Percentiles rank a stretch among this genome's conserved stretches.
phyloP scores from a whole-genome alignment of 2,797 vertebrate species.

The Paramormyrops hopkinsi region DNA sequence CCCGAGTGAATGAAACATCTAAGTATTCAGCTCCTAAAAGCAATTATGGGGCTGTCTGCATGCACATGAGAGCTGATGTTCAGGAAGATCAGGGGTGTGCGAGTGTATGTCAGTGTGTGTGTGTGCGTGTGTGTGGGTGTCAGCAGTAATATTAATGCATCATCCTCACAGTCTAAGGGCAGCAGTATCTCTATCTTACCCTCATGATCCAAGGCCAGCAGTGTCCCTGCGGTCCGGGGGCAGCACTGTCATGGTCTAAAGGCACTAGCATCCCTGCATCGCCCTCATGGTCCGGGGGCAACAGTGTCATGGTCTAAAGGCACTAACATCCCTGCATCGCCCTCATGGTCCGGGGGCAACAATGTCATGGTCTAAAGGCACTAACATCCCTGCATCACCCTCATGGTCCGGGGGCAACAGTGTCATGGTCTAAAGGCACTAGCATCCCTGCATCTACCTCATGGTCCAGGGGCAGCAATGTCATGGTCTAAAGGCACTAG shows the following conservation, averaged over 20 bases:
- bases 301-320: no score
- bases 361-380: no score
- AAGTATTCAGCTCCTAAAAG: background rate
- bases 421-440: no score
- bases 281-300: background rate
- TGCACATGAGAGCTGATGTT: background rate
- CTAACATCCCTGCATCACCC: background rate
- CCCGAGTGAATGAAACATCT: background rate
- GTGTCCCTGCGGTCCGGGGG: background rate
- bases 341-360: no score
- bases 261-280: background rate
- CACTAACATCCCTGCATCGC: no score
- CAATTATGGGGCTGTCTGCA: background rate
- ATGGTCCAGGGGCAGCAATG: no score
- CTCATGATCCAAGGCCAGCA: background rate
- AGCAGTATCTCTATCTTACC: background rate
- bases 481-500: no score
- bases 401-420: background rate
- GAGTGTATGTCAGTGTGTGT: background rate
- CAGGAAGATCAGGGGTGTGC: background rate
- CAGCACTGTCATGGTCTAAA: background rate
- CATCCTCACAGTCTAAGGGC: background rate
- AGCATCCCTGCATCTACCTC: no score
- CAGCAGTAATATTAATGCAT: background rate
- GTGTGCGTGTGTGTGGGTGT: background rate